Conservation (phyloP, 2,888 invertebrate genomes). For the Ophion ellenae region DNA sequence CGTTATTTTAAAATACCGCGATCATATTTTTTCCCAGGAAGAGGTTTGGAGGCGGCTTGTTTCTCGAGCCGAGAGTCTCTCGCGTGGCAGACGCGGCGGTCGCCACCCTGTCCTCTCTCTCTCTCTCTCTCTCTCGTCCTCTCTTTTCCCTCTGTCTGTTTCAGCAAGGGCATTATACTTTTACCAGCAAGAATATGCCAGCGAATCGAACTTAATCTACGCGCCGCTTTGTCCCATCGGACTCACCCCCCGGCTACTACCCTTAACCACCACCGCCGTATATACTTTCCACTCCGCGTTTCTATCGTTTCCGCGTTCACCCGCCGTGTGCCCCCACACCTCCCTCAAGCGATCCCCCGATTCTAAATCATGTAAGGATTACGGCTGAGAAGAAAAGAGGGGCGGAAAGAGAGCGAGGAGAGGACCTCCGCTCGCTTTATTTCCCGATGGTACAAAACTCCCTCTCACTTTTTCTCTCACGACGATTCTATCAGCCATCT, state of each 20-base stretch:
- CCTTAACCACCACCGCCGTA: slow-evolving; percentile 10
- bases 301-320: slow-evolving; percentile 54
- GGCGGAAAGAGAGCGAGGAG: slow-evolving; percentile 59
- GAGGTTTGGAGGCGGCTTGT: slow-evolving; percentile 60
- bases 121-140: slow-evolving; percentile 39
- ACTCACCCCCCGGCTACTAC: slow-evolving; percentile 56
- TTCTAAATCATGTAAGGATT: slow-evolving; percentile 82
- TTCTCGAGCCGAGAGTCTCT: slow-evolving; percentile 62
- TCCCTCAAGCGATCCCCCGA: slow-evolving; percentile 73
- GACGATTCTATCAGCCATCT: slow-evolving; percentile 35
- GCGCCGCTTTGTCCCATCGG: slow-evolving; percentile 72
- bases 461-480: slow-evolving; percentile 54
- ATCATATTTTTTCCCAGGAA: slow-evolving; percentile 77
- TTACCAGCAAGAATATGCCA: slow-evolving; percentile 76
- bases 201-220: slow-evolving; percentile 81
- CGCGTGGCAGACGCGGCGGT: slow-evolving; percentile 67
- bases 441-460: slow-evolving; percentile 42
- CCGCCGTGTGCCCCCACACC: slow-evolving; percentile 56
- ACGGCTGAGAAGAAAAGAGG: slow-evolving; percentile 72
- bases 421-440: slow-evolving; percentile 62
- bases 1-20: slow-evolving; percentile 83
- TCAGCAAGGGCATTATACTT: slow-evolving; percentile 65
- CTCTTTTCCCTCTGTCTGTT: slow-evolving; percentile 37
- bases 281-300: slow-evolving; percentile 58
- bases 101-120: slow-evolving; percentile 61